These are phyloP conservation scores for Amiota minor DNA, from an alignment of 2,888 invertebrate species.

Conservation along the genomic window DNA sequence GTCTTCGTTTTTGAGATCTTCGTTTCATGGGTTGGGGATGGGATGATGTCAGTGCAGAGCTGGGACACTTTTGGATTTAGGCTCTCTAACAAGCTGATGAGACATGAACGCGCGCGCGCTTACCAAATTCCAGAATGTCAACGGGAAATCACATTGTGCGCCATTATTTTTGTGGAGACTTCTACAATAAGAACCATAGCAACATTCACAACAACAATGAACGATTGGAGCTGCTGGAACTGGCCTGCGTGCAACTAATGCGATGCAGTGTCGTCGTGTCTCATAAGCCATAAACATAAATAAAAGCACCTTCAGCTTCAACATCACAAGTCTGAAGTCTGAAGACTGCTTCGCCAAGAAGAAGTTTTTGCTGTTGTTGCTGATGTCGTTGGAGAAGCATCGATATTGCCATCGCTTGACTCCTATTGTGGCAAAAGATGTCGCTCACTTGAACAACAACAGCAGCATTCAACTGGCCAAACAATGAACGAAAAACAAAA, in stretches of 20 bases:
- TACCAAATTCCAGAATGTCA: constrained; percentile 71
- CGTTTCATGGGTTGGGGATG: too few species aligned
- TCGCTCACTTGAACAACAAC: constrained; percentile 19
- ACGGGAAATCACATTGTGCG: constrained; percentile 69
- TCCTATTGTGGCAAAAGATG: constrained; percentile 12
- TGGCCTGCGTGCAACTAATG: constrained; percentile 51
- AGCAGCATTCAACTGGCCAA: constrained; percentile 6
- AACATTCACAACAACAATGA: neutral
- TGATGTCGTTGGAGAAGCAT: constrained; percentile 2
- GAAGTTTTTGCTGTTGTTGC: neutral
- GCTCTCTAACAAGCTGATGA: constrained; percentile 69
- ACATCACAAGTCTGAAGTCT: neutral
- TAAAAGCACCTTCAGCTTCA: constrained; percentile 63
- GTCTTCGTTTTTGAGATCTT: too few species aligned
- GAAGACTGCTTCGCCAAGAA: neutral
- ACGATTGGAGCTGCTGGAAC: too few species aligned
- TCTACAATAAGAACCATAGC: neutral
- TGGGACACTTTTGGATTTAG: constrained; percentile 33
- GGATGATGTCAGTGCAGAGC: too few species aligned
- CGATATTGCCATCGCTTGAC: neutral
- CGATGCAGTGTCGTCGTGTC: constrained; percentile 65
- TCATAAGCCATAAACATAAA: constrained; percentile 69
- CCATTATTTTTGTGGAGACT: constrained; percentile 57
- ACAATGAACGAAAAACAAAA: constrained; percentile 31
- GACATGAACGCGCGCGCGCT: constrained; percentile 70